Conservation (phyloP, 2,888 invertebrate species). For the Isotomurus palustris region DNA sequence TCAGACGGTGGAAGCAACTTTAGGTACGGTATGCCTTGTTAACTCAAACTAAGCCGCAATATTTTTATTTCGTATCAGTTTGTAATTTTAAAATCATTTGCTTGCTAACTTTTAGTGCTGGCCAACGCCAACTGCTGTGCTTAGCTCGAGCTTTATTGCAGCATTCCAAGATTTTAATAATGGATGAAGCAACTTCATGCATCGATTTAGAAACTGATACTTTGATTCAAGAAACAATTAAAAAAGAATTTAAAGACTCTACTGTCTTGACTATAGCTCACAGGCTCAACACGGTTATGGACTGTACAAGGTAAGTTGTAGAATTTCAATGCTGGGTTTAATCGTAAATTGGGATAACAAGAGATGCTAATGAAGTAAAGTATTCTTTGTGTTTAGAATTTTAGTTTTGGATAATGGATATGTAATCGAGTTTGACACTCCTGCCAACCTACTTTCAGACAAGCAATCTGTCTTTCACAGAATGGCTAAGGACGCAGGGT, state of each 20-base stretch:
- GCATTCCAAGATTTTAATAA: conserved; percentile 50
- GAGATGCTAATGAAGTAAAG: too few relatives aligned
- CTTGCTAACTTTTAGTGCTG: conserved; percentile 47
- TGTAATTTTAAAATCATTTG: too few relatives aligned
- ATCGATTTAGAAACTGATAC: conserved; percentile 56
- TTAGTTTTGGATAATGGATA: conserved; percentile 47
- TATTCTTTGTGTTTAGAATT: too few relatives aligned
- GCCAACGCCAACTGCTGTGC: conserved; percentile 49
- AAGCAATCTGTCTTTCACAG: conserved; percentile 52
- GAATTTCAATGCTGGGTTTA: not conserved
- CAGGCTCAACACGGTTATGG: conserved; percentile 58
- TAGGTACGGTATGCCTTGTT: too few relatives aligned
- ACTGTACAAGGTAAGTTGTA: conserved; percentile 62
- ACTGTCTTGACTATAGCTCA: conserved; percentile 56
- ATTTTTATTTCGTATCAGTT: too few relatives aligned
- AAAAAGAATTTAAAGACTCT: conserved; percentile 52
- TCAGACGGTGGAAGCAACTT: too few relatives aligned
- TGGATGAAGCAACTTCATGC: conserved; percentile 57
- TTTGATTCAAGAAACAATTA: conserved; percentile 55
- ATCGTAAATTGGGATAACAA: too few relatives aligned
- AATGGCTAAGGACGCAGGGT: conserved; percentile 54
- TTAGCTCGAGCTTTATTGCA: conserved; percentile 48
- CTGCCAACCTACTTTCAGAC: conserved; percentile 51
- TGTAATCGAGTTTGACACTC: conserved; percentile 53
- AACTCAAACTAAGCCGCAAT: too few relatives aligned